Evolutionary conservation across 2,888 invertebrate genomes (phyloP).

Genomic region (Amphiduros pacificus): DNA sequence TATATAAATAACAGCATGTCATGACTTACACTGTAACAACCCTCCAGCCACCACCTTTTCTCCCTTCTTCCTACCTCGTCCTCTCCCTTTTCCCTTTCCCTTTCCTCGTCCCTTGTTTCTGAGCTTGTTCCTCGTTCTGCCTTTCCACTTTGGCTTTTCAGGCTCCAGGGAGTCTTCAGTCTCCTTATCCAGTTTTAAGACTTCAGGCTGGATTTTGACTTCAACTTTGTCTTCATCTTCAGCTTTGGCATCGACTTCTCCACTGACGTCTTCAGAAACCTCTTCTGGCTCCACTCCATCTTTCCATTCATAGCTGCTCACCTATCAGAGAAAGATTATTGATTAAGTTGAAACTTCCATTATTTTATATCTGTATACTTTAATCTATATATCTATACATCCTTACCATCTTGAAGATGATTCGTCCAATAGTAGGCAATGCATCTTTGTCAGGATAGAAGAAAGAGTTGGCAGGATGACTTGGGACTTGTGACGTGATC

Average conservation of each 20-base stretch:
- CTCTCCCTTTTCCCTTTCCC: not conserved
- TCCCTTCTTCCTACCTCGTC: not conserved
- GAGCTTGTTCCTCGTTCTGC: not conserved
- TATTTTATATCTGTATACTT: not conserved
- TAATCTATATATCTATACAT: too few species aligned
- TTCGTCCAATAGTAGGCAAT: slow-evolving; percentile 86
- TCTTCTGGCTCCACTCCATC: not conserved
- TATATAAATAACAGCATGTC: too few species aligned
- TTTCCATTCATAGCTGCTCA: not conserved
- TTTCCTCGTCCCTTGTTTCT: not conserved
- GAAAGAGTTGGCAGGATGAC: slow-evolving; percentile 91
- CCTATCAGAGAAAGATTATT: too few species aligned
- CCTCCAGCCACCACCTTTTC: not conserved
- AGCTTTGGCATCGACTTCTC: too few species aligned
- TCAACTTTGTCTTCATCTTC: too few species aligned
- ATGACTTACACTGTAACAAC: not conserved
- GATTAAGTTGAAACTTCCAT: too few species aligned
- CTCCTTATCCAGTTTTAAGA: not conserved
- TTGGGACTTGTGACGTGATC: slow-evolving; percentile 85
- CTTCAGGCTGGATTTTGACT: not conserved
- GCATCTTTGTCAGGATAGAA: slow-evolving; percentile 87
- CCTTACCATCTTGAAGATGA: slow-evolving; percentile 62
- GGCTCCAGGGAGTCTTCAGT: not conserved
- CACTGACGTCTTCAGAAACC: not conserved
- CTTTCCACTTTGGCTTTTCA: not conserved